These are phyloP conservation scores for Festucalex cinctus DNA, from an alignment of 2,113 vertebrate genomes.

Conservation along the genomic window DNA sequence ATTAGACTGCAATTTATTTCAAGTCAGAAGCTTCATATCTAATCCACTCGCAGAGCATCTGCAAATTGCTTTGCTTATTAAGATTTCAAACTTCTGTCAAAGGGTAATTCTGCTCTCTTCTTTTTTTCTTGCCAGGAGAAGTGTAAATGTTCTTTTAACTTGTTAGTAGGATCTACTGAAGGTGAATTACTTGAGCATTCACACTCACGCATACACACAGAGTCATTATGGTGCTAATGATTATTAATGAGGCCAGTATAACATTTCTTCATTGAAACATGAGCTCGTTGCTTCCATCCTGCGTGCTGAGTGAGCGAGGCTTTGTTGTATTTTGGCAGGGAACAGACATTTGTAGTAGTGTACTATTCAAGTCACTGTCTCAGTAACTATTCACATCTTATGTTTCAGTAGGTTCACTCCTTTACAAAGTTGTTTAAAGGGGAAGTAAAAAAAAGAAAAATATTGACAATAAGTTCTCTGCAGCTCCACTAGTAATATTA, in stretches of 20 bases:
- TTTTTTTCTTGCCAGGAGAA: background rate
- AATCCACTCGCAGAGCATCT: background rate
- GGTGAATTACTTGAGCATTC: constrained; percentile 22
- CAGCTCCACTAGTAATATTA: no score
- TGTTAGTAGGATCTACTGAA: constrained; percentile 20
- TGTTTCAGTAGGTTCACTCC: constrained; percentile 6
- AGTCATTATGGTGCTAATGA: constrained; percentile 58
- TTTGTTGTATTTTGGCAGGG: constrained; percentile 38
- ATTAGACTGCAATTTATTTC: constrained; percentile 5
- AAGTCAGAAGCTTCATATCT: background rate
- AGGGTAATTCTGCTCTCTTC: background rate
- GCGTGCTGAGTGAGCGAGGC: constrained; percentile 20
- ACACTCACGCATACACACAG: constrained; percentile 14
- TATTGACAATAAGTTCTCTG: no score
- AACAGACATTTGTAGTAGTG: constrained; percentile 19
- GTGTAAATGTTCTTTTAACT: background rate
- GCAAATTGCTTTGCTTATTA: constrained; percentile 1
- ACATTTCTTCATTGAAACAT: constrained; percentile 41
- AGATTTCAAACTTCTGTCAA: constrained; percentile 2
- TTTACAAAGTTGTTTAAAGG: constrained; percentile 12
- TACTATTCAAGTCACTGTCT: constrained; percentile 16
- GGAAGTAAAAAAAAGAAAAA: no score
- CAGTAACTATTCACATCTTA: constrained; percentile 4
- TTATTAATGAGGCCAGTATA: constrained; percentile 56
- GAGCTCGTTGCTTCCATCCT: constrained; percentile 36